These are phyloP conservation scores for Lutra lutra DNA, from an alignment of 2,797 vertebrate genomes.

Conservation along the genomic window DNA sequence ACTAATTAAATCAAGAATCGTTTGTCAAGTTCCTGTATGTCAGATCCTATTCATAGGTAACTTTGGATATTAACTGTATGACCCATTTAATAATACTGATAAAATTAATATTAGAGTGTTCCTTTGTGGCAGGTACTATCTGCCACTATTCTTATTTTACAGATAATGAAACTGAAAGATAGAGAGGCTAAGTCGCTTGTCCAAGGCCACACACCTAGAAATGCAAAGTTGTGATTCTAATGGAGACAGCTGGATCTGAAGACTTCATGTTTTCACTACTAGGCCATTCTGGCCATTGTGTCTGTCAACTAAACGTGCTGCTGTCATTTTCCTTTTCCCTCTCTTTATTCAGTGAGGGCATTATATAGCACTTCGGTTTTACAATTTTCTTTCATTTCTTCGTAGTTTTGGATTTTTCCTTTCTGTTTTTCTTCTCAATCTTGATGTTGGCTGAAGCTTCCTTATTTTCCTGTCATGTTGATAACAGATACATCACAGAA, in stretches of 20 bases:
- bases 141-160: background rate
- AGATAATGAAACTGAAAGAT: background rate
- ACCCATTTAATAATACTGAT: background rate
- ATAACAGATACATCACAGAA: background rate
- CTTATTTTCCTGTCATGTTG: conserved; percentile 27
- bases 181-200: background rate
- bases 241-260: background rate
- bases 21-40: background rate
- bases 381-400: background rate
- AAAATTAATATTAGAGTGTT: background rate
- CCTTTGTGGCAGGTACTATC: background rate
- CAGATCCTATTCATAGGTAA: background rate
- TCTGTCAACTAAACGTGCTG: background rate
- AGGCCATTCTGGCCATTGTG: background rate
- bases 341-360: background rate
- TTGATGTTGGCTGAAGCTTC: background rate
- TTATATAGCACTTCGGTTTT: background rate
- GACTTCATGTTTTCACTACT: background rate
- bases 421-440: background rate
- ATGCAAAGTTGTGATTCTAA: background rate
- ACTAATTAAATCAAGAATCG: background rate
- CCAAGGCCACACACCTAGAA: background rate
- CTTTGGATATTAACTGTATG: background rate
- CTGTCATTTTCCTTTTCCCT: background rate
- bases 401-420: background rate